A percentile compares a stretch with the other conserved stretches of the same genome.
These are phyloP conservation scores for Agonopterix heracliana DNA, from an alignment of 2,888 invertebrate genomes.

Conservation along the genomic window DNA sequence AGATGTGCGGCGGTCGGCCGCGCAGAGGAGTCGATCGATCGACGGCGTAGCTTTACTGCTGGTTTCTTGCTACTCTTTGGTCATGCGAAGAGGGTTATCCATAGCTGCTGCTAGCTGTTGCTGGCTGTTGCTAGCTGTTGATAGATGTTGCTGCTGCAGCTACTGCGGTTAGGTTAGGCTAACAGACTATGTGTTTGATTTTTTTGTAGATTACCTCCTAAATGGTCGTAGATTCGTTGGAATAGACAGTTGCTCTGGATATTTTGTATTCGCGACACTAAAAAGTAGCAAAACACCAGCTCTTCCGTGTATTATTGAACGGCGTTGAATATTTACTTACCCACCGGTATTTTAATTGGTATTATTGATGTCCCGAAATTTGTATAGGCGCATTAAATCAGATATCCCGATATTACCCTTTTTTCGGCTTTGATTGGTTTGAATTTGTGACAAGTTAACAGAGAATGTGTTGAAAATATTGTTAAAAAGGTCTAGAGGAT, in stretches of 20 bases:
- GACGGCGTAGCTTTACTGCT: constrained; percentile 10
- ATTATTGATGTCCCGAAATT: constrained; percentile 56
- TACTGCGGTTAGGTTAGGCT: too few relatives aligned
- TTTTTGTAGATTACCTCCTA: too few relatives aligned
- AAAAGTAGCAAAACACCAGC: too few relatives aligned
- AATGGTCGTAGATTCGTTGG: too few relatives aligned
- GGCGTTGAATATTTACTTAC: constrained; percentile 66
- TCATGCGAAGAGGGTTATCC: too few relatives aligned
- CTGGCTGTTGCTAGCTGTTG: too few relatives aligned
- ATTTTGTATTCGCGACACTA: too few relatives aligned
- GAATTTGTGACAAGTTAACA: constrained; percentile 2
- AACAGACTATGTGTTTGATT: too few relatives aligned
- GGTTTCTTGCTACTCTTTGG: constrained; percentile 2
- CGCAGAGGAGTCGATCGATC: constrained; percentile 43
- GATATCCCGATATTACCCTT: constrained; percentile 5
- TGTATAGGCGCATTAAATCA: constrained; percentile 51
- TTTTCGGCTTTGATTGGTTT: neutral
- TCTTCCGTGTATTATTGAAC: constrained; percentile 25
- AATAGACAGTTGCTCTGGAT: too few relatives aligned
- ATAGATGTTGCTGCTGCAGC: too few relatives aligned
- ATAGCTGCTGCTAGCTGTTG: too few relatives aligned
- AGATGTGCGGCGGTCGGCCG: constrained; percentile 51
- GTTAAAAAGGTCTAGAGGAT: neutral
- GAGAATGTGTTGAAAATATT: neutral
- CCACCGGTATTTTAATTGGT: constrained; percentile 76